Evolutionary conservation across 2,113 vertebrate genomes (phyloP), one percentile per base, ranked within the genome.

Genomic region (Brachypodius melanocephalos): DNA sequence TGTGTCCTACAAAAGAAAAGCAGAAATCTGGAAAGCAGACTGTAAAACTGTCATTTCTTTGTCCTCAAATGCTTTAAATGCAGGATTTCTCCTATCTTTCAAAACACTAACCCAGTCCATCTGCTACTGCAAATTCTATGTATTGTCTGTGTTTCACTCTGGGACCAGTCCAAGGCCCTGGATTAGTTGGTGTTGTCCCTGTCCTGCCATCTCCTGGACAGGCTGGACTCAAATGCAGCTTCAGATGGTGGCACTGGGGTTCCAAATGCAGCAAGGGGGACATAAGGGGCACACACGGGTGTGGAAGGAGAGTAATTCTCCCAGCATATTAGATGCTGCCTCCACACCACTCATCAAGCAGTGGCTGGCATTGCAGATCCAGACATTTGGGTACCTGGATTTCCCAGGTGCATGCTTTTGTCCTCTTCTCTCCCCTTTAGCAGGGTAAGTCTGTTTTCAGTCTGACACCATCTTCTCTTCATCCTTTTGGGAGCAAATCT

Each of bases 1-100:
- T 77, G 67, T 63, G 85, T 94, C 90, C 91, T 90, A 76, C 82
- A 89, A 82, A 95, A 93, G 84, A 88, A 85, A 96, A 92, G 12
- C 31, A 43, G 38, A 78, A 78, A 52, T 43, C 57, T 52, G 43
- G 43, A 91, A 96, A 78, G 67, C 69, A 75, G 51, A 61, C 22
- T 42, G 17, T 65, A 38, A 85, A 91, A 81, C 68, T 66, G 45
- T 75, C 54, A 13, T 82, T 91, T 76, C 10, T 46, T 95, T 88
- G 52, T 51, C 54, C 65, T 93, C 77, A 57, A 32, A 57, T 80
- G 80, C 68, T 63, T 38, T 10, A 38, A 38, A n/a, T 38, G 45
- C 31, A 52, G 29, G 51, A 68, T 79, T 81, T 95, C 46, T 90
- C 66, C n/a, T 51, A 15, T 69, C 29, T 85, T 91, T 82, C 49